Evolutionary conservation across 1,140 invertebrate species (phyloP), one percentile per base, ranked within the genome.

Genomic region (Neomicropteryx cornuta): DNA sequence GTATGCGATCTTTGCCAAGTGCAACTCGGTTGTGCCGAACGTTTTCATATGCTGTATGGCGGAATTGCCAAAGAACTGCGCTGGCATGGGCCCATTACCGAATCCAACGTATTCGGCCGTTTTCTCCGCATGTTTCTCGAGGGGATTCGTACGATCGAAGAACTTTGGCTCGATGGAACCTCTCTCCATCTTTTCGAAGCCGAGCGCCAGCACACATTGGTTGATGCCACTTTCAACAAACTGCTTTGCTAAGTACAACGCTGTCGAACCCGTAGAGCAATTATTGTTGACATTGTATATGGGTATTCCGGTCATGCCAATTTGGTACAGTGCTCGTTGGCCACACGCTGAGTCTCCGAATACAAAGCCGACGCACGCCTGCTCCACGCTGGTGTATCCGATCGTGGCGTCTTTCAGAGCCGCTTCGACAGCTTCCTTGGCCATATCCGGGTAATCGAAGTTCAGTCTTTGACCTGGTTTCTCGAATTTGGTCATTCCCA

Each of bases 261-360:
- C 95, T 36, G 86, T 89, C 0, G 94, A 89, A 8, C 96, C 96
- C 13, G 92, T 97, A 0, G 95, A 85, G 56, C 96, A 99, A 55
- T 97, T 97, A 56, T 99, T 99, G 63, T 98, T 97, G 0, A 97
- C 94, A 72, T 99, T 99, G 66, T 87, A 94, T 42, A 99, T 83
- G 6, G 96, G 96, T 49, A 98, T 96, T 16, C 94, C 96, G 29
- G 81, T 97, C 73, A 98, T 80, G 24, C 96, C 96, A 24, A 98
- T 66, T 59, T 92, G 81, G 62, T 99, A 99, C 2, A 99, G 50
- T 1, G 89, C 86, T 47, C 94, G 71, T 68, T 99, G 95, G 3
- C 96, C 96, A 67, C 83, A 86, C 10, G 93, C 93, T 3, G 95
- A 97, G 57, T 98, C 96, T 5, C 92, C 96, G 59, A 91, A 96